A percentile compares a stretch with the other conserved stretches of the same genome.
Evolutionary conservation across 2,888 invertebrate genomes (phyloP).

Genomic region (Ganaspis brasiliensis): DNA sequence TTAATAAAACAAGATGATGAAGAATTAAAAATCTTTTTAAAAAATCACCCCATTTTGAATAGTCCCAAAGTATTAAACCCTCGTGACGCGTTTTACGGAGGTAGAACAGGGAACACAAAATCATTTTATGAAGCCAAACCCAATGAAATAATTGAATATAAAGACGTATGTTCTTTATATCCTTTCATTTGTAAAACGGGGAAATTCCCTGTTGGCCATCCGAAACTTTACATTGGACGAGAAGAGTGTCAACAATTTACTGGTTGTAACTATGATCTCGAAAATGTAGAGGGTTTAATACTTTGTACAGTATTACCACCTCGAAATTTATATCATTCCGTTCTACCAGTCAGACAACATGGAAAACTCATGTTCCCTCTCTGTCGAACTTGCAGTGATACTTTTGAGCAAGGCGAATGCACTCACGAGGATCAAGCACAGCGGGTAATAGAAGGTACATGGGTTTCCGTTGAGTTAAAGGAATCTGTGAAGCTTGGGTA

Average conservation of each 20-base stretch:
- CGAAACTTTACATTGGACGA: background rate
- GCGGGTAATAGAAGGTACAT: conserved; percentile 69
- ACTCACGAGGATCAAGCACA: conserved; percentile 65
- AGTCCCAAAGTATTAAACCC: conserved; percentile 9
- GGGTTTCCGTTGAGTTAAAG: conserved; percentile 72
- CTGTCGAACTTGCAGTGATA: conserved; percentile 71
- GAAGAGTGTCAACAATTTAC: background rate
- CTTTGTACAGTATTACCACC: background rate
- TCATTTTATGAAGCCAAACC: background rate
- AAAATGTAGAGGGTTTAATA: background rate
- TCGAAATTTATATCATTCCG: conserved; percentile 66
- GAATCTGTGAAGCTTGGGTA: conserved; percentile 72
- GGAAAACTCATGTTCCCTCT: conserved; percentile 73
- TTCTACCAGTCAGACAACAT: conserved; percentile 67
- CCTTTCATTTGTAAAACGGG: conserved; percentile 66
- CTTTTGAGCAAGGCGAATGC: conserved; percentile 65
- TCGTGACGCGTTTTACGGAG: conserved; percentile 44
- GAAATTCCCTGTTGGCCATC: background rate
- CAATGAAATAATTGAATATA: conserved; percentile 44
- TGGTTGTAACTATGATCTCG: too few relatives aligned
- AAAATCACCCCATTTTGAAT: background rate
- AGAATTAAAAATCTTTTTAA: background rate
- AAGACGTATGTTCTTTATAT: conserved; percentile 44
- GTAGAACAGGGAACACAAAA: conserved; percentile 19
- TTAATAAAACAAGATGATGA: too few relatives aligned